Evolutionary conservation across 1,140 invertebrate genomes (phyloP).

Genomic region (Phymorhynchus buccinoides): DNA sequence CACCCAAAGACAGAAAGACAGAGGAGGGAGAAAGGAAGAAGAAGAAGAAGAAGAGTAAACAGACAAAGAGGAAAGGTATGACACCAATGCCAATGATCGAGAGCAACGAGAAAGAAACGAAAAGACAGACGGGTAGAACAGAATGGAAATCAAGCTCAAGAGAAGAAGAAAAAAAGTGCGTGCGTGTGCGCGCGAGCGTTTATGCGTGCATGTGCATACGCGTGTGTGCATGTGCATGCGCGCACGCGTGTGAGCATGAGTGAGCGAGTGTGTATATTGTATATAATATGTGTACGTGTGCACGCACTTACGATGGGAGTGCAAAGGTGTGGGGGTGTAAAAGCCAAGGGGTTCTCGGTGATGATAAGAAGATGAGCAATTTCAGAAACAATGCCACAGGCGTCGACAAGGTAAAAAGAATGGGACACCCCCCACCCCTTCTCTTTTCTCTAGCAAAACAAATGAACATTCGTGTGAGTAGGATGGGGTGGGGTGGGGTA

Average conservation of each 20-base stretch:
- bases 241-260: too few species aligned
- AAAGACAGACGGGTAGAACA: background rate
- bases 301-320: too few species aligned
- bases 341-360: too few species aligned
- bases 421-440: background rate
- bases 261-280: too few species aligned
- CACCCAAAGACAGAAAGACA: background rate
- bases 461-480: conserved; percentile 4
- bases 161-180: too few species aligned
- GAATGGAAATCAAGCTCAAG: too few species aligned
- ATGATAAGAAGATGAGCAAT: background rate
- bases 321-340: background rate
- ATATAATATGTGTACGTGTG: too few species aligned
- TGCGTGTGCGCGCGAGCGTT: too few species aligned
- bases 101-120: background rate
- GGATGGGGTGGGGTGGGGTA: background rate
- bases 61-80: background rate
- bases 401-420: conserved; percentile 13
- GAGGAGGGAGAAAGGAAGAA: background rate
- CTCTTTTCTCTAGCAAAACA: background rate
- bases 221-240: too few species aligned
- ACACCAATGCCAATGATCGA: background rate
- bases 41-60: background rate
- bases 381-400: background rate
- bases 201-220: too few species aligned